Evolutionary conservation across 2,888 invertebrate species (phyloP).

Genomic region (Amiota minor): DNA sequence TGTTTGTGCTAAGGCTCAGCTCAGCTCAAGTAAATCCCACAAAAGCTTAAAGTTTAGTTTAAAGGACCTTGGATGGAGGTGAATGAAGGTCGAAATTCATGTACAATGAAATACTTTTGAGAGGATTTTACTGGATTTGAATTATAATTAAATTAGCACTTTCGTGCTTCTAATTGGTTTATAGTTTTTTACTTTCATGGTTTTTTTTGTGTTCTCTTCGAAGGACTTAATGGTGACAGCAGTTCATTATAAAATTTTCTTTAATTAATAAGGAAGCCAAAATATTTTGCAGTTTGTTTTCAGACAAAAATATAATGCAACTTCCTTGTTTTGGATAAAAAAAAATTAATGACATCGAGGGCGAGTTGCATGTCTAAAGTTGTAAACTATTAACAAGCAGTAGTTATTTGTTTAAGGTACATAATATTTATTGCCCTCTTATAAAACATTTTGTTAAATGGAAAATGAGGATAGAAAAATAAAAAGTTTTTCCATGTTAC

Average conservation of each 20-base stretch:
- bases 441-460: neutral
- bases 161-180: neutral
- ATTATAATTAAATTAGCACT: neutral
- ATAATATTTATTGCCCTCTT: neutral
- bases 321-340: neutral
- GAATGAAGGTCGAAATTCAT: no score
- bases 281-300: neutral
- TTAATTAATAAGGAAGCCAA: constrained; percentile 3
- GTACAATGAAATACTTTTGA: constrained; percentile 16
- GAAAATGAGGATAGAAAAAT: neutral
- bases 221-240: neutral
- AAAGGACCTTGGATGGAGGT: no score
- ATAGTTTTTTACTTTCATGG: neutral
- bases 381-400: neutral
- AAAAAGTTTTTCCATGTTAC: neutral
- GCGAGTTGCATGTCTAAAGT: neutral
- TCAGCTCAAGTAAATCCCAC: neutral
- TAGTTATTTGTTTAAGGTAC: neutral
- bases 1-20: neutral
- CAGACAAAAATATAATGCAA: neutral
- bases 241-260: neutral
- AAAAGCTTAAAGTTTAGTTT: no score
- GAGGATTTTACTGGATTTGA: neutral
- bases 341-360: neutral
- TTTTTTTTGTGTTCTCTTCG: neutral